Conservation (phyloP, 2,113 vertebrate species). For the Macaca nemestrina region DNA sequence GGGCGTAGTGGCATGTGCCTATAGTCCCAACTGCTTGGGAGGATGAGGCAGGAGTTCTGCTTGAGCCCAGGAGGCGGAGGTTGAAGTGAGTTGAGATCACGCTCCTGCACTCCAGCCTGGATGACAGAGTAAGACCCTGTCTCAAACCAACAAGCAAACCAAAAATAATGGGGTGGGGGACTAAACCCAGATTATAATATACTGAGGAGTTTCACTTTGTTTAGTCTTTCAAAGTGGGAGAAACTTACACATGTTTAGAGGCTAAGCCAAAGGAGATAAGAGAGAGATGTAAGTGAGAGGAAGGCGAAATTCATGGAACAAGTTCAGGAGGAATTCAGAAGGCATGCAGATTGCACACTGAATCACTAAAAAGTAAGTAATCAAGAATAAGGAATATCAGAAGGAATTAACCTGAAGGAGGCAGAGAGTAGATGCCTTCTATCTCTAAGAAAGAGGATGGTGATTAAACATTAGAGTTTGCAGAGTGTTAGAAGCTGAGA, state of each 20-base stretch:
- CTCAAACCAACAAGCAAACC: no score
- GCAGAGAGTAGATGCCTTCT: not conserved
- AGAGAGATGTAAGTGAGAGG: not conserved
- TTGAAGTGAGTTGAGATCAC: no score
- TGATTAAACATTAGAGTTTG: constrained; percentile 15
- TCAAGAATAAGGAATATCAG: not conserved
- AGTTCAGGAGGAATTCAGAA: not conserved
- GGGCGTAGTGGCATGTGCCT: no score
- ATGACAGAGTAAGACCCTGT: no score
- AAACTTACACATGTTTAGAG: not conserved
- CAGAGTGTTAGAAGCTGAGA: not conserved
- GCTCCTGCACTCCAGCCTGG: no score
- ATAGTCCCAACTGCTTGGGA: no score
- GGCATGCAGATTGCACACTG: no score
- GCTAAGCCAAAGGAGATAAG: not conserved
- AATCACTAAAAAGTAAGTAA: no score
- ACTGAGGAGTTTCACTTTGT: not conserved
- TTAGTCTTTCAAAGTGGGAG: not conserved
- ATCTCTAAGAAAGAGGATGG: not conserved
- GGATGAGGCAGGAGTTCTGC: no score
- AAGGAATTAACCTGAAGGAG: not conserved
- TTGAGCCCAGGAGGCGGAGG: no score
- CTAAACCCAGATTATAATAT: not conserved
- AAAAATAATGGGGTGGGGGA: not conserved
- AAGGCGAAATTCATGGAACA: not conserved